These are phyloP conservation scores for Kradibia gibbosae DNA, from an alignment of 1,140 invertebrate genomes.

Conservation along the genomic window DNA sequence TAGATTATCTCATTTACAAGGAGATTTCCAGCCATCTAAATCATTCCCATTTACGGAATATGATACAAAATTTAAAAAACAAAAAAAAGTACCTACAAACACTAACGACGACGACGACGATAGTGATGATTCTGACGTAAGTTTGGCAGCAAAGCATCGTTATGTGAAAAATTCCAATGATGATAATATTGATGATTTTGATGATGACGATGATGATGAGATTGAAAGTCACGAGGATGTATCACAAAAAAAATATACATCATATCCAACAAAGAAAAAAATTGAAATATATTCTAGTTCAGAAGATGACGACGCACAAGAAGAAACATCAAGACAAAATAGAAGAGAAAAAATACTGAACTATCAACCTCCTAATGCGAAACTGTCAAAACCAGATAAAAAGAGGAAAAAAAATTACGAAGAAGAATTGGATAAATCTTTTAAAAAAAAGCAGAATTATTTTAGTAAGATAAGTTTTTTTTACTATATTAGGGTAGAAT, in stretches of 20 bases:
- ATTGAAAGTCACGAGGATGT: conserved; percentile 16
- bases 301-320: conserved; percentile 57
- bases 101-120: conserved; percentile 51
- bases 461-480: conserved; percentile 54
- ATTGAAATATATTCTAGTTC: conserved; percentile 29
- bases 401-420: conserved; percentile 56
- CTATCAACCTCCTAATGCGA: neutral
- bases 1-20: conserved; percentile 48
- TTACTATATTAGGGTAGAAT: too few relatives aligned
- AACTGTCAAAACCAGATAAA: conserved; percentile 39
- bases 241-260: conserved; percentile 49
- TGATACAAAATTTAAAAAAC: conserved; percentile 62
- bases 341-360: conserved; percentile 45
- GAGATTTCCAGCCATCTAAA: conserved; percentile 57
- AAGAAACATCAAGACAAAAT: conserved; percentile 55
- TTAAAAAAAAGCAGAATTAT: conserved; percentile 55
- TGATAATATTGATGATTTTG: conserved; percentile 46
- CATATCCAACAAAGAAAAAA: conserved; percentile 13
- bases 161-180: conserved; percentile 49
- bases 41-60: conserved; percentile 61
- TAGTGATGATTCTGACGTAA: conserved; percentile 48
- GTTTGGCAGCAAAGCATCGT: conserved; percentile 40
- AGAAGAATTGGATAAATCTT: conserved; percentile 58
- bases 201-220: conserved; percentile 35
- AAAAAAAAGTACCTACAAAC: conserved; percentile 26